These are phyloP conservation scores for Microctonus brassicae DNA, from an alignment of 2,888 invertebrate species.

Conservation along the genomic window DNA sequence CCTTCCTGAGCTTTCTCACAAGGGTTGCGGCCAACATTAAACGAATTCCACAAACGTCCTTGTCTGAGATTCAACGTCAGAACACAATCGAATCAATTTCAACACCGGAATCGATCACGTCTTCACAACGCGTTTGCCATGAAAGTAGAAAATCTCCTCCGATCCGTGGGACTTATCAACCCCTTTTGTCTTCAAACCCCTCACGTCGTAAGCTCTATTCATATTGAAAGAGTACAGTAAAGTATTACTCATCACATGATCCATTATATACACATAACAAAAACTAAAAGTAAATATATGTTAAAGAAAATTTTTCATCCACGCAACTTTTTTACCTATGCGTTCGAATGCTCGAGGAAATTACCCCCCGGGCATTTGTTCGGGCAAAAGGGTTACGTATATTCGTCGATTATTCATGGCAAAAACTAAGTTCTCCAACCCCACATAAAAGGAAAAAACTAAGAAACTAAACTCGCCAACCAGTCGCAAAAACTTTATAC, in stretches of 20 bases:
- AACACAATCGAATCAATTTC: slow-evolving; percentile 31
- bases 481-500: background rate
- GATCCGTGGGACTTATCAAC: slow-evolving; percentile 4
- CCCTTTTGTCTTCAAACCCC: slow-evolving; percentile 2
- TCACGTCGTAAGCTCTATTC: background rate
- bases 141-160: slow-evolving; percentile 4
- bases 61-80: slow-evolving; percentile 34
- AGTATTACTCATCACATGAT: slow-evolving; percentile 6
- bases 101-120: slow-evolving; percentile 15
- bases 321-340: background rate
- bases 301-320: background rate
- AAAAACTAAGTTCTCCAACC: background rate
- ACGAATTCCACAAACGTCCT: slow-evolving; percentile 55
- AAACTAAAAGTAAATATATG: background rate
- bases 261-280: background rate
- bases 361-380: background rate
- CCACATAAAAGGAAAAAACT: background rate
- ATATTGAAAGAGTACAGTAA: background rate
- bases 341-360: slow-evolving; percentile 3
- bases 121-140: background rate
- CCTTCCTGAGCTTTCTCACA: slow-evolving; percentile 50
- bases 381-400: background rate
- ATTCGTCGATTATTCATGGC: slow-evolving; percentile 17
- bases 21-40: slow-evolving; percentile 55
- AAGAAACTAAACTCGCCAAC: background rate